Percentiles rank a stretch among this genome's conserved stretches.
Evolutionary conservation across 2,113 vertebrate genomes (phyloP).

Genomic region (Ctenomys sociabilis): DNA sequence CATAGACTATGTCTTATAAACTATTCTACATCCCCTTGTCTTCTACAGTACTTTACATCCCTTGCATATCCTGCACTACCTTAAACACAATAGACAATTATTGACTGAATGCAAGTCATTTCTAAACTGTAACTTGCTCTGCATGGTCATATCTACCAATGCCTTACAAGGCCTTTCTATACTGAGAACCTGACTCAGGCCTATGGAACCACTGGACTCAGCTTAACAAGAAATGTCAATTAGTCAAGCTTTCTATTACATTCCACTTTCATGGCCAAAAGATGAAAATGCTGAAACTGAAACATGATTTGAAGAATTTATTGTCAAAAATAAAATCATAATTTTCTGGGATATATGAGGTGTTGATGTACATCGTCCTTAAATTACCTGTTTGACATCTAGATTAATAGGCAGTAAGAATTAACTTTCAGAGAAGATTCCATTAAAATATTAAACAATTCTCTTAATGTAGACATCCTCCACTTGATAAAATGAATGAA

Average conservation of each 20-base stretch:
- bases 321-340: conserved; percentile 30
- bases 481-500: conserved; percentile 35
- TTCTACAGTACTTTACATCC: not conserved
- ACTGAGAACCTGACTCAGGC: not conserved
- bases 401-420: not conserved
- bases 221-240: conserved; percentile 2
- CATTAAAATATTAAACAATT: not conserved
- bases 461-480: not conserved
- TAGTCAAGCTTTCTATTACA: conserved; percentile 29
- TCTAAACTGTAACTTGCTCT: not conserved
- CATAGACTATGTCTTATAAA: not conserved
- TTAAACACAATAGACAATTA: not conserved
- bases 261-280: not conserved
- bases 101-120: not conserved
- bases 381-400: not conserved
- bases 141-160: not conserved
- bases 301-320: not conserved
- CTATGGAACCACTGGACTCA: not conserved
- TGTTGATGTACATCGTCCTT: not conserved
- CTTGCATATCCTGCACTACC: not conserved
- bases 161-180: not conserved
- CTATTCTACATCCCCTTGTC: not conserved
- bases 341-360: not conserved
- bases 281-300: conserved; percentile 35
- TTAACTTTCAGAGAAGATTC: not conserved